phyloP scores from a whole-genome alignment of 1,140 invertebrate species.

The Linepithema humile region DNA sequence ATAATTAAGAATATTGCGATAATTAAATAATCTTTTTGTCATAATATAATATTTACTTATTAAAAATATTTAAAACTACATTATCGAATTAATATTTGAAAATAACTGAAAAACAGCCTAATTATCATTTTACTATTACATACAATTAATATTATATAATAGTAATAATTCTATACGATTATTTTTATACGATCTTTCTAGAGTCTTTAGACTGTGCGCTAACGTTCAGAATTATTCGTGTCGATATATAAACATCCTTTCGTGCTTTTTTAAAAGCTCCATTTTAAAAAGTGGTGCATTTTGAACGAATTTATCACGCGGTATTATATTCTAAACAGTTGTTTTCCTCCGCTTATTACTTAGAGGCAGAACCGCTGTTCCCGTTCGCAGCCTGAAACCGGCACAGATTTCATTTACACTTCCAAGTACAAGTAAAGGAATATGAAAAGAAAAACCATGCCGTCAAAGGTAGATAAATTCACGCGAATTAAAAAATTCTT shows the following conservation, averaged over 20 bases:
- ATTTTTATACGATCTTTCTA: no score
- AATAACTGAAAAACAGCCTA: neutral
- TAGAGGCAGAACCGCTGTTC: constrained; percentile 58
- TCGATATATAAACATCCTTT: constrained; percentile 47
- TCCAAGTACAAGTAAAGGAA: neutral
- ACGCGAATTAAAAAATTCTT: constrained; percentile 5
- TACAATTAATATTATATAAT: constrained; percentile 23
- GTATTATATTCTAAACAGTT: constrained; percentile 61
- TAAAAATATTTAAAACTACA: neutral
- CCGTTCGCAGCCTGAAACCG: constrained; percentile 60
- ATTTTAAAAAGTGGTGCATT: constrained; percentile 18
- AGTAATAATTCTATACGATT: constrained; percentile 31
- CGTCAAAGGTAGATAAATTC: constrained; percentile 24
- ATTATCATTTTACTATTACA: constrained; percentile 5
- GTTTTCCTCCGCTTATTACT: constrained; percentile 54
- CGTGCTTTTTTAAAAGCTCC: neutral
- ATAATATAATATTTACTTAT: neutral
- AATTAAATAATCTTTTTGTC: neutral
- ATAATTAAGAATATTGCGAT: neutral
- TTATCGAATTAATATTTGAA: neutral
- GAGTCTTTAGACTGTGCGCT: constrained; percentile 30
- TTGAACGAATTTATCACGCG: constrained; percentile 24
- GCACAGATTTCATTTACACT: constrained; percentile 47
- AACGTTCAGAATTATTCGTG: constrained; percentile 3
- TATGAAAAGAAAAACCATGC: neutral